These are phyloP conservation scores for Acanthurus lineatus DNA, from an alignment of 2,797 vertebrate genomes.

Conservation along the genomic window DNA sequence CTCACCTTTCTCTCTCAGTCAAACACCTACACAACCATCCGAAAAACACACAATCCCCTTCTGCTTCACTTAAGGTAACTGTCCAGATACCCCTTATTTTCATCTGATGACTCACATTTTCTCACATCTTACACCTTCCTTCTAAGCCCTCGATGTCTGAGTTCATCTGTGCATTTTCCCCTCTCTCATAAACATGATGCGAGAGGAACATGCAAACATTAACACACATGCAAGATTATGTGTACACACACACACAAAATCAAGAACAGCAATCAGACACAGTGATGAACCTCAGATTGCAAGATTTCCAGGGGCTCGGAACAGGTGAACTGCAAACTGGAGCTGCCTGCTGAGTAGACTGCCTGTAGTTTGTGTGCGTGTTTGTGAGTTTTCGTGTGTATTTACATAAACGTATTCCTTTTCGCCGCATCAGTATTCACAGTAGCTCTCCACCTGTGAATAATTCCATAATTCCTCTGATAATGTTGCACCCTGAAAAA, in stretches of 20 bases:
- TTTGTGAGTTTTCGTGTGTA: slow-evolving; percentile 51
- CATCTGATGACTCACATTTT: background rate
- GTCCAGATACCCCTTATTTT: slow-evolving; percentile 20
- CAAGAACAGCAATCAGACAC: slow-evolving; percentile 29
- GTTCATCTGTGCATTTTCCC: slow-evolving; percentile 34
- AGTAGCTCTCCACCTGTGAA: slow-evolving; percentile 70
- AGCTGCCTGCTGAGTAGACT: slow-evolving; percentile 39
- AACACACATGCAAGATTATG: slow-evolving; percentile 14
- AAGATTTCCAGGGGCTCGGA: slow-evolving; percentile 66
- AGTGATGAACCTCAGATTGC: slow-evolving; percentile 49
- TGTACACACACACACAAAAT: slow-evolving; percentile 26
- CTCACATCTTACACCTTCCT: background rate
- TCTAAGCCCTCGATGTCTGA: slow-evolving; percentile 26
- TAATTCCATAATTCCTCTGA: slow-evolving; percentile 77
- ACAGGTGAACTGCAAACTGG: slow-evolving; percentile 63
- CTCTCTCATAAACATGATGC: slow-evolving; percentile 21
- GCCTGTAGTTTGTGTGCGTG: slow-evolving; percentile 22
- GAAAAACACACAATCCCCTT: slow-evolving; percentile 40
- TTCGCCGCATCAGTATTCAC: slow-evolving; percentile 74
- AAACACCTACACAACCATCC: slow-evolving; percentile 40
- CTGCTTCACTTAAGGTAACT: slow-evolving; percentile 20
- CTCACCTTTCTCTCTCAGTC: slow-evolving; percentile 15
- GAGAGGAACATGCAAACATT: slow-evolving; percentile 49
- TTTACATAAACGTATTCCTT: slow-evolving; percentile 70
- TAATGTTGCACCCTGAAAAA: slow-evolving; percentile 77